These are phyloP conservation scores for Erythrocebus patas DNA, from an alignment of 2,113 vertebrate species.

Conservation along the genomic window DNA sequence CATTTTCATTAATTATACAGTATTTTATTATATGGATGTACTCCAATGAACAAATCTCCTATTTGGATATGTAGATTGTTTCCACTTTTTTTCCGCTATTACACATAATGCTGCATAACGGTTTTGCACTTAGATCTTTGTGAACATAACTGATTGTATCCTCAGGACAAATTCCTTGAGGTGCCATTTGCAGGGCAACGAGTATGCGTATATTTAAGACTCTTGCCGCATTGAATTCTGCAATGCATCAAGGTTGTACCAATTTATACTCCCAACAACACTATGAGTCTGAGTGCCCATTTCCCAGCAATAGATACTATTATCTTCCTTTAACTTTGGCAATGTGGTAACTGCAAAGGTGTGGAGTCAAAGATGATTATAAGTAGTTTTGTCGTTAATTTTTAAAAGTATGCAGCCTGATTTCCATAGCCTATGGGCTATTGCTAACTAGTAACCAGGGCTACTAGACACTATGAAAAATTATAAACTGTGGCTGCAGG, in stretches of 20 bases:
- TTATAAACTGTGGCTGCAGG: not conserved
- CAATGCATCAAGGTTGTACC: not conserved
- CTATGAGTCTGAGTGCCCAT: accelerated
- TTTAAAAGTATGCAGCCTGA: not conserved
- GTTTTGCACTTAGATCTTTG: not conserved
- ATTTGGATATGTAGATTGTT: not conserved
- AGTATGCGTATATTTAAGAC: not conserved
- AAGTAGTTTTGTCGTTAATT: not conserved
- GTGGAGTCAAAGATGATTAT: not conserved
- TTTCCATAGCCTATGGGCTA: not conserved
- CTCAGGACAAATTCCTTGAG: not conserved
- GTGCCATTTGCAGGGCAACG: not conserved
- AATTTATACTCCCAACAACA: not conserved
- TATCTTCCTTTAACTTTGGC: not conserved
- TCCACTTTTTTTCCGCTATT: not conserved
- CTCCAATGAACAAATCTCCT: not conserved
- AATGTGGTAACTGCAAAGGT: not conserved
- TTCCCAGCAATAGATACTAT: not conserved
- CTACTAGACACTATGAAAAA: not conserved
- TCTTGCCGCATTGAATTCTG: not conserved
- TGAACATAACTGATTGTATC: not conserved
- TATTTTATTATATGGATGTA: not conserved
- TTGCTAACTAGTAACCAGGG: not conserved
- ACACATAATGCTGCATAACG: not conserved
- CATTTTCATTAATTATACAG: not conserved